Evolutionary conservation across 2,888 invertebrate species (phyloP).

Genomic region (Adela reaumurella): DNA sequence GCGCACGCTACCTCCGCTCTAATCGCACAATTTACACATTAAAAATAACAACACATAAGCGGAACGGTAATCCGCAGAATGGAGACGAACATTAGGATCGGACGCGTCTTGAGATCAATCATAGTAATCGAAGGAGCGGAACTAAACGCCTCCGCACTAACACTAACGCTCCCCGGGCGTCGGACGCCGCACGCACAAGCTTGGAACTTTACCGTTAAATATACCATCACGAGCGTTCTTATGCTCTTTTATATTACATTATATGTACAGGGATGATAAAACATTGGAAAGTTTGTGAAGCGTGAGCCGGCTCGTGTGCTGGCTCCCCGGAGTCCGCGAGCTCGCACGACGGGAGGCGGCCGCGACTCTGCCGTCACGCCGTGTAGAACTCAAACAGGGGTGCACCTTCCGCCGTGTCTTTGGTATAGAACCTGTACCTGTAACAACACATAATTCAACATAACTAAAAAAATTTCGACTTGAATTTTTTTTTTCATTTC

Average conservation of each 20-base stretch:
- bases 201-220: background rate
- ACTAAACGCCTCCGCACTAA: conserved; percentile 9
- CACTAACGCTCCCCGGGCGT: background rate
- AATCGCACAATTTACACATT: conserved; percentile 23
- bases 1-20: background rate
- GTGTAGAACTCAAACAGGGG: conserved; percentile 14
- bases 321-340: conserved; percentile 3
- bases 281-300: background rate
- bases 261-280: background rate
- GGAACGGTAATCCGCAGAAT: conserved; percentile 35
- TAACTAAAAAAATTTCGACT: too few species aligned
- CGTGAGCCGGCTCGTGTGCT: conserved; percentile 5
- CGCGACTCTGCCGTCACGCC: conserved; percentile 9
- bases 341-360: conserved; percentile 7
- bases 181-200: background rate
- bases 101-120: conserved; percentile 54
- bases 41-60: conserved; percentile 34
- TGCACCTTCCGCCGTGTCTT: conserved; percentile 25
- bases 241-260: background rate
- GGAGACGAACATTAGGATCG: conserved; percentile 42
- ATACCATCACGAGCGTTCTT: background rate
- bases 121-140: conserved; percentile 34
- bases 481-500: too few species aligned
- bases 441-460: background rate
- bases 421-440: conserved; percentile 21